Evolutionary conservation across 2,113 vertebrate genomes (phyloP), one percentile per base, ranked within the genome.

Genomic region (Colossoma macropomum): DNA sequence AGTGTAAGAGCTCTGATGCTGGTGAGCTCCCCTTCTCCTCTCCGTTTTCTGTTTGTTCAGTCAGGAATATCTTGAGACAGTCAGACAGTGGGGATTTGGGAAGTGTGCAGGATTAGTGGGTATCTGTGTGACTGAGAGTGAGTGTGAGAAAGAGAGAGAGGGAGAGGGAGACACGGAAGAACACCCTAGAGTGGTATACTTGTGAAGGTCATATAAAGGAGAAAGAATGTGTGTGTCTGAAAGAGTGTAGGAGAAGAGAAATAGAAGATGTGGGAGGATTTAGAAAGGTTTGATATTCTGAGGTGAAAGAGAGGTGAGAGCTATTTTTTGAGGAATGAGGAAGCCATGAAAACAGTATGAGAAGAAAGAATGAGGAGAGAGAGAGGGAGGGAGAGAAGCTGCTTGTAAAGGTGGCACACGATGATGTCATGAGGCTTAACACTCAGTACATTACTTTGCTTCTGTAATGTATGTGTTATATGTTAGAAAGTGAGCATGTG

Each of bases 41-140:
- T 74, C 21, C 16, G 12, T 74, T 30, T 23, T 80, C 11, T 16
- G 54, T 73, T 27, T 28, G 56, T 45, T 48, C 5, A 41, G 69
- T 62, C 69, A 73, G 52, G 27, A 62, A 59, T 65, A 34, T 74
- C 79, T 74, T 21, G 38, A 81, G 41, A 15, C 69, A 62, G 77
- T 28, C 38, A 30, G 23, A 41, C 12, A 23, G 66, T 71, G 68
- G 34, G 68, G 34, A 71, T 71, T 71, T 71, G 21, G 34, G 3
- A 45, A 41, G 38, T 71, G 68, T 45, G 68, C 38, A 25, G 68
- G 23, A 45, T 71, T 71, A 71, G 34, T 25, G 34, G 45, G 34
- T 45, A 12, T 71, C 21, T n/a, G 21, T 71, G 68, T 70, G 68
- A 21, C 23, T 70, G 68, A 32, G 60, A 27, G 63, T 32, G 63